Evolutionary conservation across 2,797 vertebrate genomes (phyloP).

Genomic region (Danionella dracula): DNA sequence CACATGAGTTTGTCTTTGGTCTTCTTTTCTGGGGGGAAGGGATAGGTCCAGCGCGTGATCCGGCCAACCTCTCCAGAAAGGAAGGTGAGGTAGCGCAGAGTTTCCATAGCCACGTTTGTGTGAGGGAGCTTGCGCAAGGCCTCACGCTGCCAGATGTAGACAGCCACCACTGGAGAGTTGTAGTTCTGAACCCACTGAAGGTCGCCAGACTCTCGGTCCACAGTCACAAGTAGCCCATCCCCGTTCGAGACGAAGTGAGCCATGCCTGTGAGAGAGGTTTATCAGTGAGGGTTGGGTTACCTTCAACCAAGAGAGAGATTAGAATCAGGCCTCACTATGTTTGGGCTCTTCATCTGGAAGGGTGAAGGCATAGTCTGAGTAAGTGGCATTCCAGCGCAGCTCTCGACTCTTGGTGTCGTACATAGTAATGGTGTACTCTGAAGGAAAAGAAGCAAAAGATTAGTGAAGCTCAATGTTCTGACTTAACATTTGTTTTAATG

Average conservation of each 20-base stretch:
- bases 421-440: conserved; percentile 98
- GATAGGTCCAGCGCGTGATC: conserved; percentile 97
- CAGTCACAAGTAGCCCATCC: conserved; percentile 93
- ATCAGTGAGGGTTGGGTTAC: no score
- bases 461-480: no score
- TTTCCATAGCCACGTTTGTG: conserved; percentile 91
- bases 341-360: conserved; percentile 86
- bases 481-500: no score
- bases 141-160: conserved; percentile 96
- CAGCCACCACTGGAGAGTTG: conserved; percentile 91
- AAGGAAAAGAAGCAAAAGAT: neutral
- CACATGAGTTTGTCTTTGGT: conserved; percentile 94
- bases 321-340: conserved; percentile 77
- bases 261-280: conserved; percentile 75
- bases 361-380: conserved; percentile 92
- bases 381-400: conserved; percentile 96
- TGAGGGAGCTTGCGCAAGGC: conserved; percentile 88
- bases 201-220: conserved; percentile 91
- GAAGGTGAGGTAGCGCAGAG: conserved; percentile 93
- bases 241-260: conserved; percentile 96
- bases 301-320: neutral
- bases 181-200: conserved; percentile 97
- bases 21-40: conserved; percentile 90
- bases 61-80: conserved; percentile 94
- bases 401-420: conserved; percentile 96